Base-by-base conservation (phyloP, 1,140 invertebrate species). In the Propsilocerus akamusi region DNA sequence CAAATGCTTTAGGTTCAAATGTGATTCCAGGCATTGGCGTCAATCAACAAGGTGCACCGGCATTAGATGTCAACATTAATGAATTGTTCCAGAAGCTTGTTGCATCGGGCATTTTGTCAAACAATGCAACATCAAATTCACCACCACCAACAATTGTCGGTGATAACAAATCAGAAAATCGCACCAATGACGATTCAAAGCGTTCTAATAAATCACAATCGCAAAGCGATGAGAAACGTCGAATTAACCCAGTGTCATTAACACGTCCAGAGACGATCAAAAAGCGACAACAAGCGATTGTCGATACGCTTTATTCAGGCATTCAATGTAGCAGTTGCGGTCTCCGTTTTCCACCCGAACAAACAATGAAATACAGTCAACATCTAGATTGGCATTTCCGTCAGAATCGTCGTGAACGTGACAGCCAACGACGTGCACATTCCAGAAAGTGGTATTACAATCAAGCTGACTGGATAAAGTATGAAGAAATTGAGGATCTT, bases 301-400 rank as follows among this genome's bases (percentile, higher is more conserved):
- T 88, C 10, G 59, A 73, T 5, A 63, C 67, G 4, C 64, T 96
- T 7, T 92, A 91, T 63, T 73, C 77, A 49, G 91, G 93, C 5
- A 87, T 94, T 70, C 93, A 96, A 64, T 97, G 94, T 68, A 84
- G 86, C 50, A 89, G 89, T 22, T 97, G 93, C 69, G 92, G 92
- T 14, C 77, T 86, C 24, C 72, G 94, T 32, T 97, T 96, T 64
- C 80, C 83, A 10, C 79, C 86, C 0, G 84, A 90, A 62, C 80
- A 88, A 57, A 89, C 86, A 1, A 83, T 87, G 25, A 77, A 81
- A 49, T 88, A 97, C 62, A 86, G 86, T 53, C 85, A 91, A 61
- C 94, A 97, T 69, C 72, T 97, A 25, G 92, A 97, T 68, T 97
- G 94, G 93, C 94, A 97, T 70, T 97, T 97, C 67, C 70, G 92